Base-by-base conservation (phyloP, 2,888 invertebrate species). In the Salpingus planirostris region DNA sequence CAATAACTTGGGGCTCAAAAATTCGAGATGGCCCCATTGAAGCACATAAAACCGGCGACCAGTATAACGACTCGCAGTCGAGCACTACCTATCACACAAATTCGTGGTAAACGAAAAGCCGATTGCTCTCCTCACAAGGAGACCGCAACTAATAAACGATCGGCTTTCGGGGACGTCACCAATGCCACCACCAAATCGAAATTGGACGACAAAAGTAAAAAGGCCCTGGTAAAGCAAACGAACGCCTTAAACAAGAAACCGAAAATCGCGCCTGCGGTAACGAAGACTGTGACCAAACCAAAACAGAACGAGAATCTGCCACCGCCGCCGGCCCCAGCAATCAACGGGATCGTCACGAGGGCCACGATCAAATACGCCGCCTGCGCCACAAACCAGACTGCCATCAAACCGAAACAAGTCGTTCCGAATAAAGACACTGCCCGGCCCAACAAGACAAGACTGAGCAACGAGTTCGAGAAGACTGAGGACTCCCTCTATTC, bases 131-230 rank as follows among this genome's bases (percentile, higher is more conserved):
- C 87, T 3, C 55, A 78, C 24, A 86, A 83, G 63, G 80, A 82
- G 57, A 76, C 75, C 29, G 73, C 78, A 2, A 73, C 77, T 3
- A n/a, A n/a, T n/a, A 90, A 88, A 61, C 70, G 91, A 51, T 82
- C 86, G 23, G 91, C 89, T 2, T 76, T 92, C 55, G 86, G 85
- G 39, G 90, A 91, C 61, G 76, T 90, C 45, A 87, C 88, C 29
- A 89, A 88, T 65, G 80, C 78, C 42, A 63, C 67, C 46, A 65
- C 27, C 5, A 54, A 55, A 33, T 39, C 45, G 7, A 48, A 43
- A 26, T 36, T 31, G n/a, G 40, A 48, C 18, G 40, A 49, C 26
- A 26, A 29, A 28, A 41, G 40, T 25, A 52, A 52, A 40, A 28
- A 31, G 35, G 38, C 31, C 27, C 13, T 26, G 22, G 21, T 24